phyloP scores from a whole-genome alignment of 2,888 invertebrate species.

The Troides helena region DNA sequence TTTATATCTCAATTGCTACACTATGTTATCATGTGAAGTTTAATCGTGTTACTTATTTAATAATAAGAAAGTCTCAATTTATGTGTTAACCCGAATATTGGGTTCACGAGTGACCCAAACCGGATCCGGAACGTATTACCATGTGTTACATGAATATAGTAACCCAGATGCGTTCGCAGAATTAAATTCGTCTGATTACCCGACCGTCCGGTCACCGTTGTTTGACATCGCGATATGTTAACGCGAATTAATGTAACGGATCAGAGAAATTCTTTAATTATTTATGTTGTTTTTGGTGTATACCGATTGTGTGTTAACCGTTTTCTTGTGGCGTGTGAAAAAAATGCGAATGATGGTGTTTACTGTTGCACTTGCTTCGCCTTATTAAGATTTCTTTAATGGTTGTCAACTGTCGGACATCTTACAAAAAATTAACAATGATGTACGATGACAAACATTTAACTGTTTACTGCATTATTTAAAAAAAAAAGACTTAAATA shows the following conservation, averaged over 20 bases:
- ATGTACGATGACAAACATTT: too few species aligned
- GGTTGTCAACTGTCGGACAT: too few species aligned
- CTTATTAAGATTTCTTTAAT: too few species aligned
- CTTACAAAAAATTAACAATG: too few species aligned
- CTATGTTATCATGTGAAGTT: too few species aligned
- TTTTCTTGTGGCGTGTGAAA: constrained; percentile 1
- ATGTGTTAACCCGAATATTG: not conserved
- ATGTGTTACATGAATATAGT: constrained; percentile 10
- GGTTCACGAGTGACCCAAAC: constrained; percentile 4
- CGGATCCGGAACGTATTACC: not conserved
- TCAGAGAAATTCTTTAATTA: constrained; percentile 19
- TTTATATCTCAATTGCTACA: too few species aligned
- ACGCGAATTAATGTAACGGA: constrained; percentile 24
- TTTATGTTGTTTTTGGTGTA: constrained; percentile 11
- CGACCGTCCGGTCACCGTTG: not conserved
- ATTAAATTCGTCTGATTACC: not conserved
- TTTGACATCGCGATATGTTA: too few species aligned
- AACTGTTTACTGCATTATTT: too few species aligned
- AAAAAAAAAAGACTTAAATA: too few species aligned
- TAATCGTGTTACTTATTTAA: not conserved
- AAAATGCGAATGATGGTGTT: not conserved
- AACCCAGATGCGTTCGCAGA: constrained; percentile 11
- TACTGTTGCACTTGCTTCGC: too few species aligned
- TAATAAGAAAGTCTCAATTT: not conserved
- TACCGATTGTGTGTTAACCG: constrained; percentile 10